Evolutionary conservation across 2,113 vertebrate species (phyloP).

Genomic region (Urocynchramus pylzowi): DNA sequence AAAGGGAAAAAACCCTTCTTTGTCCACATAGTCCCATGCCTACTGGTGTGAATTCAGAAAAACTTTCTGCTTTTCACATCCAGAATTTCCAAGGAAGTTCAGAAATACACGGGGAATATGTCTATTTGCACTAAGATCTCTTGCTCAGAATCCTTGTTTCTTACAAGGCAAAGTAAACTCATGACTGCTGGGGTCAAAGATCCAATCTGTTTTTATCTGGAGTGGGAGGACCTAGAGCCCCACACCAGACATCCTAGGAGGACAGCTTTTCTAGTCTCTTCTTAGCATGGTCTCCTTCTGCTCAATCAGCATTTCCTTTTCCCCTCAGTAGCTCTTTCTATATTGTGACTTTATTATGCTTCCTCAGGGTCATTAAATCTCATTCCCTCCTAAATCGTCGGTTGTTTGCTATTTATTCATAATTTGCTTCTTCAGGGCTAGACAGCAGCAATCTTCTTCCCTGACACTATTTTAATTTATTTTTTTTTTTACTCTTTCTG

Average conservation of each 20-base stretch:
- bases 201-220: neutral
- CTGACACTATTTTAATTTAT: neutral
- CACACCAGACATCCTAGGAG: neutral
- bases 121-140: neutral
- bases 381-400: neutral
- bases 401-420: neutral
- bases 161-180: neutral
- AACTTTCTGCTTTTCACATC: neutral
- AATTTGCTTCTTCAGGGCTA: neutral
- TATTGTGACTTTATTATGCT: conserved; percentile 5
- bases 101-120: neutral
- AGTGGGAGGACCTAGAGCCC: neutral
- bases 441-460: neutral
- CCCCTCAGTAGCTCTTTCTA: neutral
- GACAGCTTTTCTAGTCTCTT: neutral
- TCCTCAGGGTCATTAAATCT: neutral
- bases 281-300: neutral
- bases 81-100: neutral
- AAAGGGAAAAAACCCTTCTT: neutral
- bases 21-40: neutral
- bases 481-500: neutral
- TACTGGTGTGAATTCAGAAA: neutral
- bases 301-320: conserved; percentile 55
- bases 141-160: neutral
- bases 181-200: neutral